Percentiles rank a stretch among this genome's conserved stretches.
Conservation (phyloP, 2,888 invertebrate genomes). For the Scrobipalpa costella region DNA sequence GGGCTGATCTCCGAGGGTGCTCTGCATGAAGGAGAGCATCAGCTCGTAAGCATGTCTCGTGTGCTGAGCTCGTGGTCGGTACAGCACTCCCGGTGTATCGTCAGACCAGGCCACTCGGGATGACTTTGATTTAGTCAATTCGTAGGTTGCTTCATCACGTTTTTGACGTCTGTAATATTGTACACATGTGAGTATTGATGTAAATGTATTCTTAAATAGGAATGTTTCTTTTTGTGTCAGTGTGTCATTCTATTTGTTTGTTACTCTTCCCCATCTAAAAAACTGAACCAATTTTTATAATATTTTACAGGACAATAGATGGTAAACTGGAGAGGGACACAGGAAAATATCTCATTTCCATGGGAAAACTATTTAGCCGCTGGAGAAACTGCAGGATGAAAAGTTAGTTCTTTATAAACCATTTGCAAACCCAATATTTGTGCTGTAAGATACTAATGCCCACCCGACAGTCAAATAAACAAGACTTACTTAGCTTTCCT, state of each 20-base stretch:
- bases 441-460: too few relatives aligned
- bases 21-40: conserved; percentile 97
- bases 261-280: too few relatives aligned
- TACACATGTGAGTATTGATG: neutral
- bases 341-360: too few relatives aligned
- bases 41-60: conserved; percentile 98
- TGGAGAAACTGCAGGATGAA: too few relatives aligned
- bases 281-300: neutral
- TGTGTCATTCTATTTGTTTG: too few relatives aligned
- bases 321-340: too few relatives aligned
- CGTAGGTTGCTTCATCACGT: conserved; percentile 95
- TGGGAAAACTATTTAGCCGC: too few relatives aligned
- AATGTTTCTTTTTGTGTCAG: neutral
- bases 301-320: too few relatives aligned
- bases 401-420: too few relatives aligned
- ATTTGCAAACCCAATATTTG: too few relatives aligned
- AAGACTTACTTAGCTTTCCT: conserved; percentile 92
- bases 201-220: too few relatives aligned
- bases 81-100: conserved; percentile 96
- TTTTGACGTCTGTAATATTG: conserved; percentile 85
- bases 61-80: conserved; percentile 98
- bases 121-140: conserved; percentile 94
- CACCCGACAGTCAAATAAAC: too few relatives aligned
- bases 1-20: conserved; percentile 97
- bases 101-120: conserved; percentile 93